A percentile compares a stretch with the other conserved stretches of the same genome.
Conservation (phyloP, 2,113 vertebrate species). For the Passer domesticus region DNA sequence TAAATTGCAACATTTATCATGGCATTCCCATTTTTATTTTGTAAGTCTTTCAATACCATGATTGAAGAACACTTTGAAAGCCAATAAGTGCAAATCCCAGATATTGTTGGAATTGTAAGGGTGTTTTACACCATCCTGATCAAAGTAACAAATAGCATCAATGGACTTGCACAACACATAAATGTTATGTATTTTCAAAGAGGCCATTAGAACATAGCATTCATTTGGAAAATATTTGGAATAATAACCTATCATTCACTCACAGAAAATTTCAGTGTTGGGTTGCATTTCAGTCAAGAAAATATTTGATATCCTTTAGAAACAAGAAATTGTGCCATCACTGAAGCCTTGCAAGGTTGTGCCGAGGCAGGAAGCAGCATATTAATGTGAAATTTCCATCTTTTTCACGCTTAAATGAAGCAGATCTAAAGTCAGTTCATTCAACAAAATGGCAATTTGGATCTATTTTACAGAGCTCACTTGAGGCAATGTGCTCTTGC, state of each 20-base stretch:
- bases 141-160: background rate
- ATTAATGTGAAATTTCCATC: conserved; percentile 36
- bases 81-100: background rate
- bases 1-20: background rate
- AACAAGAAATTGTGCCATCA: background rate
- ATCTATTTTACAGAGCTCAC: background rate
- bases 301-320: background rate
- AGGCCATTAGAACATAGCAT: background rate
- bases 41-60: background rate
- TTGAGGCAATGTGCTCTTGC: background rate
- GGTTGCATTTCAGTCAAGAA: background rate
- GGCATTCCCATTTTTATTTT: background rate
- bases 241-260: background rate
- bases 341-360: background rate
- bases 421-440: conserved; percentile 8
- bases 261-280: background rate
- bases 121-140: background rate
- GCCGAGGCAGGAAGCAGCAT: background rate
- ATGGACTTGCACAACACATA: background rate
- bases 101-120: background rate
- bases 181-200: background rate
- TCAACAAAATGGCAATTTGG: conserved; percentile 5
- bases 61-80: background rate
- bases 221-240: background rate
- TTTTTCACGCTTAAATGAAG: conserved; percentile 21